Evolutionary conservation across 2,113 vertebrate species (phyloP), one percentile per base, ranked within the genome.

Genomic region (Manacus vitellinus): DNA sequence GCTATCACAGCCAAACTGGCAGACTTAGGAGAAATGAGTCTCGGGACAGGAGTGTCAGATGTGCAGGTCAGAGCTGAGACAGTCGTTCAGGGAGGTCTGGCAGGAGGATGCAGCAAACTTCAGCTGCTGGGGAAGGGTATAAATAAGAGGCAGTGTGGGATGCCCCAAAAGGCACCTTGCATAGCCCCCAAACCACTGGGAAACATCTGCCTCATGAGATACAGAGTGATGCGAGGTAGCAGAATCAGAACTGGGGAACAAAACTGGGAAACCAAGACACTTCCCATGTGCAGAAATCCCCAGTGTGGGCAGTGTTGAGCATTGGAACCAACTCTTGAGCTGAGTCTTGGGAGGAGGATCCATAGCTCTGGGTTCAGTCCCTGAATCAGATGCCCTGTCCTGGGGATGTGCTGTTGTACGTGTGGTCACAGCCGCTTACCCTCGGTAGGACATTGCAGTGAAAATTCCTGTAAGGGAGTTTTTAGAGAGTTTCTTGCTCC

Each of bases 291-390:
- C 41, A 68, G 62, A 52, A 75, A 37, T 65, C 4, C 24, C 33
- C 0, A 0, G 7, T 3, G n/a, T 27, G 54, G 61, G 47, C 77
- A 91, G 58, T 0, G 0, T 54, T 52, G 83, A 33, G 70, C 0
- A 0, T 1, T 68, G 27, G 28, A 55, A 28, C 1, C 56, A 27
- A 27, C 43, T 56, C 86, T n/a, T 0, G 6, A 86, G 62, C 33
- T 41, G 6, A 4, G 18, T 11, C 25, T 1, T 1, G 39, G 31
- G 23, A 58, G 17, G 25, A 67, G 30, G 35, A 6, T 91, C 54
- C 25, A 0, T 2, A 37, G 30, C 15, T 43, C 70, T 10, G 39
- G 52, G 11, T 28, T 72, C 54, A 35, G 56, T 15, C 23, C 74
- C 44, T 23, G 2, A 16, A 4, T 13, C 62, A 14, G 44, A 6